Conservation (phyloP, 1,140 invertebrate genomes). For the Zaprionus lachaisei region DNA sequence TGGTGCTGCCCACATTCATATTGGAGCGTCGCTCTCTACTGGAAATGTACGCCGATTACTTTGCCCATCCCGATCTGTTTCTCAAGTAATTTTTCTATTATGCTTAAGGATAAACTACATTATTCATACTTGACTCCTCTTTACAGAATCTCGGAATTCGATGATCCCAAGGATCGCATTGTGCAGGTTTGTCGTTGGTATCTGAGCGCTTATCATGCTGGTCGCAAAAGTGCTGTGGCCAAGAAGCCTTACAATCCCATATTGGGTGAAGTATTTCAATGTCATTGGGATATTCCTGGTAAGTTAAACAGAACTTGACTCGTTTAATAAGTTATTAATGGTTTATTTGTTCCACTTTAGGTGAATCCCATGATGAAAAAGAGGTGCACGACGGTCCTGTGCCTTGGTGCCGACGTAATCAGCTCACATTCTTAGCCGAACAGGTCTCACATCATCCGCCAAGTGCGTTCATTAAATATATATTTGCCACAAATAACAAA, state of each 20-base stretch:
- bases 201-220: slow-evolving; percentile 98
- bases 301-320: background rate
- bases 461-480: slow-evolving; percentile 86
- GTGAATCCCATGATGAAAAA: slow-evolving; percentile 51
- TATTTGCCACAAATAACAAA: background rate
- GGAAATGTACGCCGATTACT: slow-evolving; percentile 99
- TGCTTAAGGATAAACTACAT: background rate
- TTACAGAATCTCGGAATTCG: slow-evolving; percentile 92
- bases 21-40: slow-evolving; percentile 96
- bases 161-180: slow-evolving; percentile 95
- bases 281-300: slow-evolving; percentile 91
- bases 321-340: background rate
- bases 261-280: slow-evolving; percentile 96
- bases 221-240: slow-evolving; percentile 95
- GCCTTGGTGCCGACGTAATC: slow-evolving; percentile 91
- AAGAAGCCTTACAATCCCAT: slow-evolving; percentile 99
- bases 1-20: slow-evolving; percentile 98
- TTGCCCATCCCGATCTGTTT: slow-evolving; percentile 98
- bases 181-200: slow-evolving; percentile 97
- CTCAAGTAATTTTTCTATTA: slow-evolving; percentile 89
- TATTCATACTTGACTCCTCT: background rate
- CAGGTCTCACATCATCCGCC: slow-evolving; percentile 99
- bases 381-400: slow-evolving; percentile 90
- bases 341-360: slow-evolving; percentile 26
- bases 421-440: slow-evolving; percentile 97